Evolutionary conservation across 1,140 invertebrate species (phyloP), one percentile per base, ranked within the genome.

Genomic region (Stegodyphus mimosarum): DNA sequence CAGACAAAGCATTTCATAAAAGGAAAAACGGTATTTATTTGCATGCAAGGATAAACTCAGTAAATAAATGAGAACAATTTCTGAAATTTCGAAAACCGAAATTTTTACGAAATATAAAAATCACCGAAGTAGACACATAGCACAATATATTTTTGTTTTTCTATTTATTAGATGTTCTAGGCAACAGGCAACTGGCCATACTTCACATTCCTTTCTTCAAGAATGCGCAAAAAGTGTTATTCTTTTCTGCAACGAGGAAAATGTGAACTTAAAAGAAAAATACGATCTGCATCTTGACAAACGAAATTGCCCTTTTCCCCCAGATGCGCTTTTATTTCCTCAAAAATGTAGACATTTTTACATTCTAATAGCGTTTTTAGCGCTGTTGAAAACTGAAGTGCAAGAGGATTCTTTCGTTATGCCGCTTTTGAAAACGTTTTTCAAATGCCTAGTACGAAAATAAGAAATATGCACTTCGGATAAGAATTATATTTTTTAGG

Each of bases 291-390:
- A 5, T 67, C n/a, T 17, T 67, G 64, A 67, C 15, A 60, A 60
- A 60, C 55, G 55, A 15, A 67, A 18, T 15, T 15, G 64, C 64
- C 64, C 64, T 17, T 67, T 67, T 67, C 6, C 64, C 13, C 17
- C 64, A 15, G 17, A n/a, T 17, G 17, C 17, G n/a, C 64, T 67
- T 18, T 67, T 17, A 17, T 18, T 67, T 67, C 15, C 2, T 17
- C 64, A 17, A 67, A 67, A 67, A 67, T 67, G 64, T 67, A 67
- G 64, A n/a, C 64, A 17, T 18, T 67, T 67, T 67, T 67, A 67
- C 17, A 67, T 18, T 67, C 11, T 67, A 60, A 60, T 60, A 9
- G 55, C 55, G 55, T 60, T 60, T 60, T 60, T 60, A 60, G 55
- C 9, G 55, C 55, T 60, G 55, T 15, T 10, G 55, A 60, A 10